These are phyloP conservation scores for Muntiacus muntjak DNA, from an alignment of 2,113 vertebrate genomes.

Conservation along the genomic window DNA sequence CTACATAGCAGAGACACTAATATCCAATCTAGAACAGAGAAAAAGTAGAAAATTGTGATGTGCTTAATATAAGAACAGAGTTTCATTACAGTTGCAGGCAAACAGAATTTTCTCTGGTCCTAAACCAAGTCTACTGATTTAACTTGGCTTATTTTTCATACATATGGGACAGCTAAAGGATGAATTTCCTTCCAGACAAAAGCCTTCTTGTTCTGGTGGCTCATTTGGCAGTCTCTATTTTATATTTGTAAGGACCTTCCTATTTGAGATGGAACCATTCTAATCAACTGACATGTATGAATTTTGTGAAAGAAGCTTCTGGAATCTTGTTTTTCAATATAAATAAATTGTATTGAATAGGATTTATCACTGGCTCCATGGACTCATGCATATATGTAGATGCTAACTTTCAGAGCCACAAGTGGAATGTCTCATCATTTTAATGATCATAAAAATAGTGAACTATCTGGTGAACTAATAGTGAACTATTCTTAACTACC, in stretches of 20 bases:
- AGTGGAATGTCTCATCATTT: not conserved
- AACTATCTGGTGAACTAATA: not conserved
- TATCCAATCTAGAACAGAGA: not conserved
- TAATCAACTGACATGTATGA: not conserved
- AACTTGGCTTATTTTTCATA: conserved; percentile 7
- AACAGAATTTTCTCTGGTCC: conserved; percentile 7
- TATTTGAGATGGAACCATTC: not conserved
- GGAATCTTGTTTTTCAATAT: not conserved
- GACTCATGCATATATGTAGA: not conserved
- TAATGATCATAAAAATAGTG: not conserved
- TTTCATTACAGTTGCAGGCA: conserved; percentile 35
- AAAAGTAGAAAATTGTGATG: not conserved
- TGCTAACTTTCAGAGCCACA: not conserved
- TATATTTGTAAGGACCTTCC: not conserved
- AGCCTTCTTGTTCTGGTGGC: not conserved
- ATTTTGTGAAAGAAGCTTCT: not conserved
- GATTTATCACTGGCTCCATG: not conserved
- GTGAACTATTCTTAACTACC: not conserved
- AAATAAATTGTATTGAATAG: not conserved
- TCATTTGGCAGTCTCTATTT: not conserved
- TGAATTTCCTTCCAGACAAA: conserved; percentile 7
- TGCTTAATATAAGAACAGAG: not conserved
- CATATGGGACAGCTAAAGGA: conserved; percentile 1
- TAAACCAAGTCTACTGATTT: not conserved
- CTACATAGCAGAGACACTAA: conserved; percentile 44